Conservation (phyloP, 2,113 vertebrate species). For the Strix aluco region DNA sequence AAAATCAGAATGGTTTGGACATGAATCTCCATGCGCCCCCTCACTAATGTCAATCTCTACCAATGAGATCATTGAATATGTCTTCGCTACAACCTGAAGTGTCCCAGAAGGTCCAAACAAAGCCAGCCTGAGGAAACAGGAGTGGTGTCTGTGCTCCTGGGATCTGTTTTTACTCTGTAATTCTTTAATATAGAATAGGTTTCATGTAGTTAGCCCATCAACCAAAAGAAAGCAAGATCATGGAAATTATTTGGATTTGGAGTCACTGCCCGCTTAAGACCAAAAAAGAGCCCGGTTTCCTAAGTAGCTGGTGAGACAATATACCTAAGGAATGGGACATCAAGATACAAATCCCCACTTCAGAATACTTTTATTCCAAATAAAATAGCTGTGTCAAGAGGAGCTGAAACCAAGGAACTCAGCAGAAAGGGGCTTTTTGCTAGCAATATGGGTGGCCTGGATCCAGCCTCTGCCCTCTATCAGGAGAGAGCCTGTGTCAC, state of each 20-base stretch:
- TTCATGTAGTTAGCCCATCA: neutral
- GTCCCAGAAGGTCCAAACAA: neutral
- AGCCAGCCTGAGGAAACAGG: neutral
- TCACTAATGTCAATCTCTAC: neutral
- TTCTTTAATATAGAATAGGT: neutral
- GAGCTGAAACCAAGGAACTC: neutral
- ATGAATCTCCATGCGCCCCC: neutral
- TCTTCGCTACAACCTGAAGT: neutral
- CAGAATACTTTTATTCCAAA: neutral
- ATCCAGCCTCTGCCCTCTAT: neutral
- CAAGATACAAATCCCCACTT: neutral
- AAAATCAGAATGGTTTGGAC: neutral
- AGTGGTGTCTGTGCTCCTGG: neutral
- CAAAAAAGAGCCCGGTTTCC: neutral
- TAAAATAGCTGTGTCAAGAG: neutral
- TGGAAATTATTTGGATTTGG: neutral
- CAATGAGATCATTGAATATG: neutral
- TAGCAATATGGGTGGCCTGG: neutral
- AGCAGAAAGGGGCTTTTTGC: neutral
- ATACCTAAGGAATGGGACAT: neutral
- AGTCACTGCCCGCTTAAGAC: neutral
- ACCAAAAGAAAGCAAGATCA: neutral
- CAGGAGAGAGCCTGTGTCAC: neutral
- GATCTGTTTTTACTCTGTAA: neutral
- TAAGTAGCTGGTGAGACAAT: neutral